Evolutionary conservation across 2,113 vertebrate species (phyloP), one percentile per base, ranked within the genome.

Genomic region (Apteryx mantelli): DNA sequence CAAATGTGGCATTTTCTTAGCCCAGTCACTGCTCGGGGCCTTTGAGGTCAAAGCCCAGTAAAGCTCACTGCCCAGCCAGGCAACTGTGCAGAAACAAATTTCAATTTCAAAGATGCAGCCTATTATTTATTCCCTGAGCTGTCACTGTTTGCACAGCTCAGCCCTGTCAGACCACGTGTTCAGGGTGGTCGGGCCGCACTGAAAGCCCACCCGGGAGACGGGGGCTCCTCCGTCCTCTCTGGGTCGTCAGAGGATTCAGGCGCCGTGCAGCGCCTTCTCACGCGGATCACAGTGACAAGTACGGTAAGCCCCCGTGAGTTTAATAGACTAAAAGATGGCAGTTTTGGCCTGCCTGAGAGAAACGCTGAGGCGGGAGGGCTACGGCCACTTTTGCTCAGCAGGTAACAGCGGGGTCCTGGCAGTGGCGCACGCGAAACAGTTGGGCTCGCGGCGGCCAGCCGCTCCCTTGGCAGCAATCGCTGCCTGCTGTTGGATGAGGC

Each of bases 21-120:
- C 82, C 18, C 53, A 81, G 50, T 90, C 64, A 81, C 87, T 94
- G 53, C 85, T 78, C 82, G 70, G 79, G 55, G 64, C 46, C 32
- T 86, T 61, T 65, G 64, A 91, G 91, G 65, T 96, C 71, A 90
- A 85, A 89, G 44, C 38, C 75, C 64, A 86, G 52, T 56, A 90
- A 93, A 93, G 42, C 56, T 94, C 24, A 70, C 20, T 38, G 58
- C n/a, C 48, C 44, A 6, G 1, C 58, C 36, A 52, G 14, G 70
- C 28, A 93, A 87, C 30, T 71, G 28, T 69, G 36, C 38, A 85
- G 88, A 95, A 94, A 94, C 88, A 92, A 77, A 89, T 58, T 81
- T 93, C 60, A 73, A 11, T 94, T 91, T 70, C 70, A 61, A 92
- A 83, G 61, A 90, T 90, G 78, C 17, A 61, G 84, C 84, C 69